Conservation (phyloP, 2,797 vertebrate genomes). For the Cynopterus sphinx region DNA sequence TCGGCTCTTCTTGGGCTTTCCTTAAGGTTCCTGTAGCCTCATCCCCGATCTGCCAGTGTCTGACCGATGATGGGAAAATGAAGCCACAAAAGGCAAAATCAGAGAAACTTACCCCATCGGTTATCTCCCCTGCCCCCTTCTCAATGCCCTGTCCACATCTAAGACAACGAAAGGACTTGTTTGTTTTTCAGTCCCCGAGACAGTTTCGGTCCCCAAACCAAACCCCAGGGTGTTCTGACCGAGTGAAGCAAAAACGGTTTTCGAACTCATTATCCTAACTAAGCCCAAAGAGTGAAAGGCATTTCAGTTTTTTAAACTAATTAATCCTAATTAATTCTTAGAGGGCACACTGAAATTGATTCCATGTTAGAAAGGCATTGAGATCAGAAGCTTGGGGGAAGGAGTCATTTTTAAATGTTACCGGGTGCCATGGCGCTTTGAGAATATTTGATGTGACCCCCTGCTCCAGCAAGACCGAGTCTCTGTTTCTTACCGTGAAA, state of each 20-base stretch:
- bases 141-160: not conserved
- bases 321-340: not conserved
- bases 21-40: not conserved
- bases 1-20: not conserved
- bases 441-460: not conserved
- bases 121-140: not conserved
- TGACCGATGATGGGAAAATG: not conserved
- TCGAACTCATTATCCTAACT: conserved; percentile 19
- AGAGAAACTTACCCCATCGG: not conserved
- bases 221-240: not conserved
- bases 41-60: not conserved
- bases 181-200: not conserved
- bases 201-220: not conserved
- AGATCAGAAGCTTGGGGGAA: not conserved
- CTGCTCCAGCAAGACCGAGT: not conserved
- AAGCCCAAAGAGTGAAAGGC: not conserved
- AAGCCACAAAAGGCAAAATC: not conserved
- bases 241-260: not conserved
- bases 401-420: not conserved
- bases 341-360: not conserved
- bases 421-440: not conserved
- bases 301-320: not conserved
- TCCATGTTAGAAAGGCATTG: not conserved
- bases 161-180: not conserved
- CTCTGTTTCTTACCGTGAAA: not conserved